Evolutionary conservation across 2,888 invertebrate species (phyloP).

Genomic region (Panzeria rudis): DNA sequence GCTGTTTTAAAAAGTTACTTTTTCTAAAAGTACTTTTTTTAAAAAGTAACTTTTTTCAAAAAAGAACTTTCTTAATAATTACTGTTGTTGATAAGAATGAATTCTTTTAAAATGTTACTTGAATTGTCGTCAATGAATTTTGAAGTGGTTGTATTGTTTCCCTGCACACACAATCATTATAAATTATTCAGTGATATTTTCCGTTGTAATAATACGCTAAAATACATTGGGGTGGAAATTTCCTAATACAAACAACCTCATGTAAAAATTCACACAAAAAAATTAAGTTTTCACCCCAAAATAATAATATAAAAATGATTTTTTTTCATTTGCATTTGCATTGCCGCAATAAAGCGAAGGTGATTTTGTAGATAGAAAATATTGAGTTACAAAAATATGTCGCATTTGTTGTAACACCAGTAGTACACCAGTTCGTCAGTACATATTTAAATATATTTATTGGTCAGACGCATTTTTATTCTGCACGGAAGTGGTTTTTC

Average conservation of each 20-base stretch:
- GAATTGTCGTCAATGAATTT: conserved; percentile 27
- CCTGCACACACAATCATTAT: conserved; percentile 25
- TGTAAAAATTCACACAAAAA: conserved; percentile 63
- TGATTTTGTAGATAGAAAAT: conserved; percentile 57
- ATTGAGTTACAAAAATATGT: conserved; percentile 50
- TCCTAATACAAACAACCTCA: conserved; percentile 16
- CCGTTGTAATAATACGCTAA: conserved; percentile 57
- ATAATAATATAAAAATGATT: conserved; percentile 22
- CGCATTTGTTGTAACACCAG: neutral
- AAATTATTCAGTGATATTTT: conserved; percentile 54
- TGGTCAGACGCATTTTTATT: conserved; percentile 63
- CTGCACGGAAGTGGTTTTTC: conserved; percentile 59
- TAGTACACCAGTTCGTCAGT: neutral
- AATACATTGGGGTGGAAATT: conserved; percentile 61
- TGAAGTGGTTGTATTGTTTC: conserved; percentile 53
- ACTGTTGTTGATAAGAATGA: neutral
- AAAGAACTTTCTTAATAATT: too few relatives aligned
- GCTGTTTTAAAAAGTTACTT: too few relatives aligned
- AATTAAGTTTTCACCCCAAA: conserved; percentile 69
- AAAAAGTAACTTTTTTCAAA: neutral
- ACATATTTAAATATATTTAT: conserved; percentile 2
- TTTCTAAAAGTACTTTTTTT: neutral
- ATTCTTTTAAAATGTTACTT: conserved; percentile 20
- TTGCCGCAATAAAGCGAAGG: conserved; percentile 55
- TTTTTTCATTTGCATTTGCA: neutral